A percentile compares a stretch with the other conserved stretches of the same genome.
phyloP scores from a whole-genome alignment of 2,113 vertebrate genomes.

The Talpa occidentalis region DNA sequence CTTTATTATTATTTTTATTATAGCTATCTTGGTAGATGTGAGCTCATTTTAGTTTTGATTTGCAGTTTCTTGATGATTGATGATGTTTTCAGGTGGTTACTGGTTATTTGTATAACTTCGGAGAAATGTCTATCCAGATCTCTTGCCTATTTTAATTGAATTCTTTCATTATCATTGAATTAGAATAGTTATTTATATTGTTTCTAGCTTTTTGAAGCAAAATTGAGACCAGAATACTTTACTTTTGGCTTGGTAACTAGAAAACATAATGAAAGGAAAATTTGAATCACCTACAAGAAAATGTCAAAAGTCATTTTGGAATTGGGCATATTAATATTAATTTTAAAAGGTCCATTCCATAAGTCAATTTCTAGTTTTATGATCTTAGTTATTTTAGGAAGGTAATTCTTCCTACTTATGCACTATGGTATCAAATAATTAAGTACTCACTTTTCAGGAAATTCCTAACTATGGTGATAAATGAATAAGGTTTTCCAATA shows the following conservation, averaged over 20 bases:
- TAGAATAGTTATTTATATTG: background rate
- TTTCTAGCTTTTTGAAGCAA: background rate
- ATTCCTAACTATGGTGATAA: background rate
- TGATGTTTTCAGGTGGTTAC: background rate
- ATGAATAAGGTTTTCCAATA: background rate
- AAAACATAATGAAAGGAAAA: background rate
- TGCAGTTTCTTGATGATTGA: background rate
- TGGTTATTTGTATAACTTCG: background rate
- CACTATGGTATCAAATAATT: background rate
- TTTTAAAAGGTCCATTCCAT: background rate
- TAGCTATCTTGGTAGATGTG: background rate
- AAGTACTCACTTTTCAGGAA: background rate
- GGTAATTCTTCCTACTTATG: background rate
- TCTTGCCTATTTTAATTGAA: background rate
- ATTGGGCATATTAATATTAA: background rate
- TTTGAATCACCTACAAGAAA: background rate
- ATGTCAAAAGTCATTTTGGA: constrained; percentile 8
- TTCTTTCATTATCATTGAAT: background rate
- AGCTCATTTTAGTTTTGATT: background rate
- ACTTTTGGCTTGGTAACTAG: background rate
- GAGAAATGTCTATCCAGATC: background rate
- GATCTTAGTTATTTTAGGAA: background rate
- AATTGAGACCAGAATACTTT: background rate
- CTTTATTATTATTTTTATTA: background rate
- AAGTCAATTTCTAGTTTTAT: background rate